phyloP scores from a whole-genome alignment of 2,797 vertebrate species.

The Sparus aurata region DNA sequence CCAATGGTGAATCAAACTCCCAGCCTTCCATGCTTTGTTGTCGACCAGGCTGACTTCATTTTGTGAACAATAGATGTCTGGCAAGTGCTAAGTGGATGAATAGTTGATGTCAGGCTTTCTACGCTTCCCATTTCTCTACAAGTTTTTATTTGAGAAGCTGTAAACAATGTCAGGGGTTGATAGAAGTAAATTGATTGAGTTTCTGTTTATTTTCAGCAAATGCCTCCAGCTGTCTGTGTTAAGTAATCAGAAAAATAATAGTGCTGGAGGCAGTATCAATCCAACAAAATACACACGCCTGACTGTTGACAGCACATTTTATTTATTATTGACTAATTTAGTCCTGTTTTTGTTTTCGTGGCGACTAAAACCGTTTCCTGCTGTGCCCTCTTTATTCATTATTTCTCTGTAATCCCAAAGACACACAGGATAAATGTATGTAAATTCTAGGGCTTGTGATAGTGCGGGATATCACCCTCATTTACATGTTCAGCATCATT shows the following conservation, averaged over 20 bases:
- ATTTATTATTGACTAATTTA: conserved; percentile 20
- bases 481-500: conserved; percentile 69
- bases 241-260: conserved; percentile 26
- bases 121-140: background rate
- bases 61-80: conserved; percentile 13
- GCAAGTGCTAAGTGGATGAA: conserved; percentile 3
- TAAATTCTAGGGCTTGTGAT: conserved; percentile 46
- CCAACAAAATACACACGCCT: background rate
- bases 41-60: conserved; percentile 12
- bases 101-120: conserved; percentile 11
- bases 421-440: conserved; percentile 44
- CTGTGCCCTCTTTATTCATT: conserved; percentile 32
- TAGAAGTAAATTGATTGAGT: conserved; percentile 17
- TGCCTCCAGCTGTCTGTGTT: conserved; percentile 6
- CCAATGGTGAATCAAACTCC: background rate
- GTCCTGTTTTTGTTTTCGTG: conserved; percentile 30
- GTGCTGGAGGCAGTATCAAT: background rate
- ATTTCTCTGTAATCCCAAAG: conserved; percentile 41
- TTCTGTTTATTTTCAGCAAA: conserved; percentile 23
- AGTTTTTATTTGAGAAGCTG: conserved; percentile 12
- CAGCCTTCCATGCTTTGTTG: background rate
- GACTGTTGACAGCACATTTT: conserved; percentile 9
- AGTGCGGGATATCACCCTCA: conserved; percentile 57
- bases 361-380: conserved; percentile 11
- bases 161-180: conserved; percentile 10